Evolutionary conservation across 2,797 vertebrate species (phyloP), one percentile per base, ranked within the genome.

Genomic region (Meda fulgida): DNA sequence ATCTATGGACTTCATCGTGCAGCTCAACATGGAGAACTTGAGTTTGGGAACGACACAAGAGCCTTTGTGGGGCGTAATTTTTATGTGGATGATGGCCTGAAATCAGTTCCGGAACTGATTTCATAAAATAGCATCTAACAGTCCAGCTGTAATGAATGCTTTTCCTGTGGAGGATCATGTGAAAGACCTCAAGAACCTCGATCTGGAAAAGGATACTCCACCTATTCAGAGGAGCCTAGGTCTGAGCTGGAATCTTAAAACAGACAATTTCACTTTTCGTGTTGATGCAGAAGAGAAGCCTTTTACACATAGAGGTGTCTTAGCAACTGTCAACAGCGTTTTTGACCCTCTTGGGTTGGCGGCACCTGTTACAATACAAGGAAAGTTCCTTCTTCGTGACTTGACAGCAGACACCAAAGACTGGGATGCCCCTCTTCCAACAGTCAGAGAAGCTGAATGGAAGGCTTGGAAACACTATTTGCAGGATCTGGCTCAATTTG

Each of bases 21-120:
- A 40, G 36, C 67, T 70, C 36, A 70, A 70, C 67, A 70, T 40
- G 67, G 67, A 10, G 67, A 70, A 70, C 67, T 70, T 7, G 65
- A 67, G 18, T 67, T 70, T n/a, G 67, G 67, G 21, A 70, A 70
- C 13, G 36, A 70, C 10, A 5, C 21, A 70, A 70, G 8, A 70
- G 67, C 36, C 36, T 70, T 70, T 1, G 36, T 36, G 0, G 31
- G 5, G 21, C 21, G 1, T 70, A 5, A n/a, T 11, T 40, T 70
- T 36, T 70, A 70, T 10, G 21, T 70, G 21, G 67, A 70, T 7
- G 67, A 40, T n/a, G 67, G n/a, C n/a, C n/a, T n/a, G n/a, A n/a
- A n/a, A n/a, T n/a, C n/a, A n/a, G n/a, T n/a, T n/a, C n/a, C n/a
- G n/a, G n/a, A n/a, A n/a, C n/a, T n/a, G n/a, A n/a, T n/a, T n/a